phyloP scores from a whole-genome alignment of 37 sponge, comb jelly and placozoan species.

The Geodia barretti region DNA sequence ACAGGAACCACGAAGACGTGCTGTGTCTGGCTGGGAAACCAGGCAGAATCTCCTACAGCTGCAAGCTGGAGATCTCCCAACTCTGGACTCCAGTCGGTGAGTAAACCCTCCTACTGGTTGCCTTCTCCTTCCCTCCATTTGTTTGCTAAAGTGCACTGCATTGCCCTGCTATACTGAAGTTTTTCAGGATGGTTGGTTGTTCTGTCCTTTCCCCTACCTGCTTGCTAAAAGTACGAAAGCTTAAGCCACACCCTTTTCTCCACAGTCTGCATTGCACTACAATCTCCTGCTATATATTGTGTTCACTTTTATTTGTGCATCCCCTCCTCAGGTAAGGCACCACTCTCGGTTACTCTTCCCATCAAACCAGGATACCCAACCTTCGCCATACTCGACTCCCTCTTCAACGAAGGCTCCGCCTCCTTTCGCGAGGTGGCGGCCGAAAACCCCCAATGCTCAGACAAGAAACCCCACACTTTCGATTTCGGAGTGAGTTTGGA shows the following conservation, averaged over 20 bases:
- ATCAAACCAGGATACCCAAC: neutral
- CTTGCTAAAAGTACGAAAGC: no score
- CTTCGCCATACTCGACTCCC: neutral
- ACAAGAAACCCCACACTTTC: neutral
- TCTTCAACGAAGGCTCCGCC: neutral
- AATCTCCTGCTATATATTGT: no score
- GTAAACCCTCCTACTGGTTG: no score
- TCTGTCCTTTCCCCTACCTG: no score
- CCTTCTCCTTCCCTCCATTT: no score
- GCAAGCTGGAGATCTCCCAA: neutral
- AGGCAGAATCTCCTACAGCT: neutral
- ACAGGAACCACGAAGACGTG: neutral
- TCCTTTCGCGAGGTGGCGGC: neutral
- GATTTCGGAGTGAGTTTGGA: neutral
- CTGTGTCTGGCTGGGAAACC: neutral
- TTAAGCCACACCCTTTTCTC: no score
- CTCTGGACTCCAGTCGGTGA: neutral
- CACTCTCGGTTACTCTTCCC: neutral
- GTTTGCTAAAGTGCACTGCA: no score
- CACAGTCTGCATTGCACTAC: no score
- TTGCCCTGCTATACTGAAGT: no score
- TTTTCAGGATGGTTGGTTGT: no score
- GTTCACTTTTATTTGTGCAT: no score
- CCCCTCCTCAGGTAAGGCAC: neutral
- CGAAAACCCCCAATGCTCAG: neutral